Percentiles rank a stretch among this genome's conserved stretches.
phyloP scores from a whole-genome alignment of 2,113 vertebrate species.

The Neodon shergylaensis region DNA sequence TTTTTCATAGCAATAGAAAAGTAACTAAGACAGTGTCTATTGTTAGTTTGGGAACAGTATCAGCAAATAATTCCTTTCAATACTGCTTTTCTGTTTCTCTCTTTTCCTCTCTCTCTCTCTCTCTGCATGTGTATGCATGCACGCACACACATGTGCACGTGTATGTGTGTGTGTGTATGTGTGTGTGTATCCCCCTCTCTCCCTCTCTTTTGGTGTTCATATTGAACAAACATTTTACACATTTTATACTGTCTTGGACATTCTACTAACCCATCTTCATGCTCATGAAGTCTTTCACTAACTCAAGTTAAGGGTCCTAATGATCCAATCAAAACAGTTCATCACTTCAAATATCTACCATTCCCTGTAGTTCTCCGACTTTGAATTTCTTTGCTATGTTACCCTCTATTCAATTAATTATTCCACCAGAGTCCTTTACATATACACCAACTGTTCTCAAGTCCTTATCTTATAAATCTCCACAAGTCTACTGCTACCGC shows the following conservation, averaged over 20 bases:
- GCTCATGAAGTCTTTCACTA: background rate
- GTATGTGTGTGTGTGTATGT: no score
- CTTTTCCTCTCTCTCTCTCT: no score
- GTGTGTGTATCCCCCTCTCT: background rate
- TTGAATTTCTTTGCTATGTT: background rate
- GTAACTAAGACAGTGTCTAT: background rate
- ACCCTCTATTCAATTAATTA: background rate
- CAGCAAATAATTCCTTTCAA: background rate
- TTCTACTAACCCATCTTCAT: background rate
- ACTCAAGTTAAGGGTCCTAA: background rate
- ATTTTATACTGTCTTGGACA: background rate
- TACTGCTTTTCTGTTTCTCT: background rate
- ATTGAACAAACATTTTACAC: background rate
- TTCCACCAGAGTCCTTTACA: background rate
- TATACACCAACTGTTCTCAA: background rate
- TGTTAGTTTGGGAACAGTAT: background rate
- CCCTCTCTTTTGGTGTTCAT: background rate
- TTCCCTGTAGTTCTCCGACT: background rate
- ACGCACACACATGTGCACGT: no score
- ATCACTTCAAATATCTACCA: background rate
- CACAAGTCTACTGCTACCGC: background rate
- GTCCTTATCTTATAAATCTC: background rate
- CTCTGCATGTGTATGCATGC: background rate
- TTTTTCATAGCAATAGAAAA: background rate
- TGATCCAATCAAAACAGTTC: background rate